Evolutionary conservation across 1,140 invertebrate species (phyloP), one percentile per base, ranked within the genome.

Genomic region (Sogatella furcifera): DNA sequence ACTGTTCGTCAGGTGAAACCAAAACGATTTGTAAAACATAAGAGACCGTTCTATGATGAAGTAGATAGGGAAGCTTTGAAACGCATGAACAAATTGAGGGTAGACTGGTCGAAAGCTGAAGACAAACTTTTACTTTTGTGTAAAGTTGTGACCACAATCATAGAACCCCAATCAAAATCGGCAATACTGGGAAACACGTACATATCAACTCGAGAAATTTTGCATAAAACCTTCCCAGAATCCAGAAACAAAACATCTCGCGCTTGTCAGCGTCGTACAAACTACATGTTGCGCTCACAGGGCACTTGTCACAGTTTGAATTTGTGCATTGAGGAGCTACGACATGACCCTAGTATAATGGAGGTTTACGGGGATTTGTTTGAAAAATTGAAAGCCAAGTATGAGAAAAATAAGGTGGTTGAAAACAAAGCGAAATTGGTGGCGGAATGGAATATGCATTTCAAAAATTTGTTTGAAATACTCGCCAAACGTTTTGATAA

Each of bases 171-270:
- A 46, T 67, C 67, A n/a, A 70, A 73, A 2, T 75, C n/a, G 19
- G n/a, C 4, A 74, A 60, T 76, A 77, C 62, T 65, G 73, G 77
- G 77, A 62, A 64, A 66, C 43, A 72, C 73, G 14, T 76, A 80
- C 65, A 69, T 69, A 15, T 65, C 77, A 11, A 72, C 87, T 1
- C 73, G 86, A 14, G 86, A 89, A 65, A 66, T 86, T 4, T 67
- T 90, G 0, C 81, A 85, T 59, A 65, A 68, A 61, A 75, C 73
- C 55, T 77, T 71, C 9, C 75, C 54, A 52, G 17, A 54, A 24
- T 81, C 79, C 10, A 68, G 73, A 22, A 84, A 88, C 64, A 90
- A 90, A 70, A 88, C 86, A 0, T 83, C 84, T 0, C 69, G 77
- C 52, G 84, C 87, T 0, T 87, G 84, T 70, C 80, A 84, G 60